Evolutionary conservation across 2,113 vertebrate genomes (phyloP).

Genomic region (Ceuthmochares aereus): DNA sequence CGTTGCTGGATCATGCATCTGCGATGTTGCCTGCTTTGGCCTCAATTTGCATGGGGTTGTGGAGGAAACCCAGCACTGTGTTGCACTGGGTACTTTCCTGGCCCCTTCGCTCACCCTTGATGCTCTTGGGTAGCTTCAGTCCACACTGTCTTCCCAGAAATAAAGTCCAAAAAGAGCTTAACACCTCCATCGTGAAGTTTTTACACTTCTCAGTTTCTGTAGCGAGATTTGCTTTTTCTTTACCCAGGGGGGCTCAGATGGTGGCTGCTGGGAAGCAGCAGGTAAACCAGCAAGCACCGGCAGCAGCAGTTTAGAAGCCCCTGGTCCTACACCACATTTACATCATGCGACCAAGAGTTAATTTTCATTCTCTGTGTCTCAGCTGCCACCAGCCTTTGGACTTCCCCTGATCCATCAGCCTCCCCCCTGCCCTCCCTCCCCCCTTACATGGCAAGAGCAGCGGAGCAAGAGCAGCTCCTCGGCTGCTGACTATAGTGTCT

Average conservation of each 20-base stretch:
- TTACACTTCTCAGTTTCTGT: not conserved
- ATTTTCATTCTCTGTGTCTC: not conserved
- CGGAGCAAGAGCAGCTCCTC: not conserved
- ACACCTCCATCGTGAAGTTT: accelerated
- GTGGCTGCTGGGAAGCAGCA: not conserved
- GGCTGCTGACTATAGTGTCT: accelerated
- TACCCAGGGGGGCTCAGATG: not conserved
- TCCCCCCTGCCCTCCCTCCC: no score
- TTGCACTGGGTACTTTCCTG: not conserved
- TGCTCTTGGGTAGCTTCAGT: not conserved
- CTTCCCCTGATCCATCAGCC: not conserved
- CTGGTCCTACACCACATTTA: not conserved
- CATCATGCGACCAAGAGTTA: accelerated
- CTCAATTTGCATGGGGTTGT: not conserved
- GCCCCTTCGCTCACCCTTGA: not conserved
- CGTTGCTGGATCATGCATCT: accelerated
- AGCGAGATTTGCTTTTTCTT: not conserved
- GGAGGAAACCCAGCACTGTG: accelerated
- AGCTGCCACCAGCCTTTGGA: not conserved
- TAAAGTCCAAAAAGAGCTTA: not conserved
- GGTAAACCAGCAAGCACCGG: not conserved
- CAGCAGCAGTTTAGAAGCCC: not conserved
- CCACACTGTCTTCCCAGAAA: not conserved
- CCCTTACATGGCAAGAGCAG: not conserved
- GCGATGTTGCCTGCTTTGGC: not conserved